These are phyloP conservation scores for Cricetomys ansorgei DNA, from an alignment of 2,113 vertebrate genomes.

Conservation along the genomic window DNA sequence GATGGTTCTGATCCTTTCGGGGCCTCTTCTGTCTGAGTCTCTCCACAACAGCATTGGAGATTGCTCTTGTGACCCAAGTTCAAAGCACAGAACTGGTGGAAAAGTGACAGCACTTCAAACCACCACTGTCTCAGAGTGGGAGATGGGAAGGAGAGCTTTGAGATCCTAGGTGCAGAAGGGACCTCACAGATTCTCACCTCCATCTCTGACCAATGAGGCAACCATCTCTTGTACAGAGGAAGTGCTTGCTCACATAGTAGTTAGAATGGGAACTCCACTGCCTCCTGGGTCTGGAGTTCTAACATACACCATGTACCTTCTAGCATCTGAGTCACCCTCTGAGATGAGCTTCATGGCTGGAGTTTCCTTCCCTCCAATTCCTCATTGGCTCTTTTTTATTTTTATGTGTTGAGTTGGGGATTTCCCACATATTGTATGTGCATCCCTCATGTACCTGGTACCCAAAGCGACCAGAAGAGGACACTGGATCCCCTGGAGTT, in stretches of 20 bases:
- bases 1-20: neutral
- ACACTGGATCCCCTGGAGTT: neutral
- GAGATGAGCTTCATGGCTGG: neutral
- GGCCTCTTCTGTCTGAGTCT: neutral
- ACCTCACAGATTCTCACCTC: constrained; percentile 48
- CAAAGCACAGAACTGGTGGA: constrained; percentile 8
- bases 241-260: neutral
- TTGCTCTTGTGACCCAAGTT: constrained; percentile 34
- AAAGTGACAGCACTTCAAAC: constrained; percentile 63
- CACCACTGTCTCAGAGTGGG: neutral
- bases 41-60: neutral
- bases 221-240: neutral
- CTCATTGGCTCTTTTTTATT: neutral
- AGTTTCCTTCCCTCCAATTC: neutral
- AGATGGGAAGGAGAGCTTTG: neutral
- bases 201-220: neutral
- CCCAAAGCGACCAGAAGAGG: neutral
- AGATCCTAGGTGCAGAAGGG: neutral
- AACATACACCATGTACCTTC: neutral
- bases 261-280: neutral
- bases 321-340: neutral
- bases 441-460: neutral
- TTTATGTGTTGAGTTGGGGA: neutral
- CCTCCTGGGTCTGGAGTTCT: neutral
- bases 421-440: neutral